Evolutionary conservation across 2,888 invertebrate species (phyloP).

Genomic region (Byasa hedistus): DNA sequence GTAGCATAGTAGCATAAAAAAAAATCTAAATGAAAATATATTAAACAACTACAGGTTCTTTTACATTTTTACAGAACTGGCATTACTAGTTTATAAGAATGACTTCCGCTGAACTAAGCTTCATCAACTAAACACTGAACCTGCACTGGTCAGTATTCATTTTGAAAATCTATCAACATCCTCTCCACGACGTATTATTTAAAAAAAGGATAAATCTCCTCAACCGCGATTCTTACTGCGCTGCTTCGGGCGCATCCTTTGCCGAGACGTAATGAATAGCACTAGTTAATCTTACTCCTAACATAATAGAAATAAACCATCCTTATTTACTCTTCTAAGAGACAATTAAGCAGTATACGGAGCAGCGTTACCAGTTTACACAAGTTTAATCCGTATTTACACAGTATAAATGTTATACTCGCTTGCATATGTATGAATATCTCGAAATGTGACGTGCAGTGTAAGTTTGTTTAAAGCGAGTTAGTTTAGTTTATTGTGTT

Average conservation of each 20-base stretch:
- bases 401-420: background rate
- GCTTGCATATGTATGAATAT: background rate
- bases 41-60: too few relatives aligned
- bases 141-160: background rate
- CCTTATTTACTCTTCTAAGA: slow-evolving; percentile 24
- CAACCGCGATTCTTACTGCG: background rate
- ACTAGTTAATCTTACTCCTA: slow-evolving; percentile 23
- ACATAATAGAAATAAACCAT: slow-evolving; percentile 23
- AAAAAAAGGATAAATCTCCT: background rate
- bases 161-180: background rate
- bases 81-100: too few relatives aligned
- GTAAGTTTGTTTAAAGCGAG: background rate
- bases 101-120: too few relatives aligned
- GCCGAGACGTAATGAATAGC: slow-evolving; percentile 13
- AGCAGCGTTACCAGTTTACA: background rate
- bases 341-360: slow-evolving; percentile 19
- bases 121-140: too few relatives aligned
- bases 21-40: too few relatives aligned
- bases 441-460: slow-evolving; percentile 1
- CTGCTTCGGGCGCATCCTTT: background rate
- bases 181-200: background rate
- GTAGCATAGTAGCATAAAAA: too few relatives aligned
- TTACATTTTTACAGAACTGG: too few relatives aligned
- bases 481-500: background rate
- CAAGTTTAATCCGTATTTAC: slow-evolving; percentile 18